phyloP scores from a whole-genome alignment of 2,797 vertebrate species.

The Cirrhinus mrigala region DNA sequence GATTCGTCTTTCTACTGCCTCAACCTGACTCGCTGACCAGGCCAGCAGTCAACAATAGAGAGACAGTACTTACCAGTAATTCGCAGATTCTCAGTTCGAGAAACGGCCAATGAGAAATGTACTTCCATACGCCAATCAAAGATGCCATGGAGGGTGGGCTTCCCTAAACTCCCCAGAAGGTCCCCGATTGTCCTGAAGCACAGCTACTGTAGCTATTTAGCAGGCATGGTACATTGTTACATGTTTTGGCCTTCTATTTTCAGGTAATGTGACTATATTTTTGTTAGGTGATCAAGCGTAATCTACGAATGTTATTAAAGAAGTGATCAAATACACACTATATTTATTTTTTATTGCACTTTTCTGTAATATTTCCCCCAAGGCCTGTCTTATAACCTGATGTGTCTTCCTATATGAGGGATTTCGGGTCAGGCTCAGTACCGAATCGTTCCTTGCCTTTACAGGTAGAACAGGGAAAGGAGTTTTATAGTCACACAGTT shows the following conservation, averaged over 20 bases:
- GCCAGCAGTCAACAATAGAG: slow-evolving; percentile 64
- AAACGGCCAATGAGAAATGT: slow-evolving; percentile 41
- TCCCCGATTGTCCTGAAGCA: slow-evolving; percentile 50
- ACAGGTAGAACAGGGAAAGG: neutral
- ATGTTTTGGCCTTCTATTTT: slow-evolving; percentile 68
- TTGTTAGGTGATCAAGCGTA: slow-evolving; percentile 75
- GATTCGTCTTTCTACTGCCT: slow-evolving; percentile 56
- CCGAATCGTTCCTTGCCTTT: neutral
- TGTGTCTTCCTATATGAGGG: slow-evolving; percentile 68
- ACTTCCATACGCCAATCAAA: slow-evolving; percentile 39
- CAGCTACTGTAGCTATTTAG: slow-evolving; percentile 54
- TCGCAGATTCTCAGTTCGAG: slow-evolving; percentile 19
- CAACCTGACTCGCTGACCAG: slow-evolving; percentile 48
- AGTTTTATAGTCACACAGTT: neutral
- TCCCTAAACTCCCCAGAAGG: slow-evolving; percentile 39
- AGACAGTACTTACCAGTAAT: slow-evolving; percentile 59
- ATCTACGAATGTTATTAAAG: slow-evolving; percentile 73
- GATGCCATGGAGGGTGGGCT: slow-evolving; percentile 44
- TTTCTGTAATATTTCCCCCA: slow-evolving; percentile 65
- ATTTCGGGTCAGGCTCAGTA: slow-evolving; percentile 45
- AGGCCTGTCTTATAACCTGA: slow-evolving; percentile 58
- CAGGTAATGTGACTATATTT: slow-evolving; percentile 71
- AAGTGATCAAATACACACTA: slow-evolving; percentile 74
- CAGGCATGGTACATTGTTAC: slow-evolving; percentile 54
- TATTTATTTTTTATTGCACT: slow-evolving; percentile 79